Conservation (phyloP, 2,113 vertebrate genomes). For the Cephalopterus ornatus region DNA sequence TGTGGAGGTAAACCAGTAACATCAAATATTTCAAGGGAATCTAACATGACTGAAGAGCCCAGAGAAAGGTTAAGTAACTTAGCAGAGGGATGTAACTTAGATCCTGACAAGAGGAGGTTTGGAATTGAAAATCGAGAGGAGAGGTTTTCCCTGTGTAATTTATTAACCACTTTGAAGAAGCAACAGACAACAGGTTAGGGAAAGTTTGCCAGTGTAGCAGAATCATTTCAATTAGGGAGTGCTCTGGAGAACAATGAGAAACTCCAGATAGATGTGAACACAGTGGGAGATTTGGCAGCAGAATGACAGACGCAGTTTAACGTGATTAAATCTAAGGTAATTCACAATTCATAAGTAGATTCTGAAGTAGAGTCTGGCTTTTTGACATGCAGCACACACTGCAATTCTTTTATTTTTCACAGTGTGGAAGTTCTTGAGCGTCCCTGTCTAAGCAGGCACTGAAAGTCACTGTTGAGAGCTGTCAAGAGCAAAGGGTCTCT, state of each 20-base stretch:
- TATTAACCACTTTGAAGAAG: conserved; percentile 14
- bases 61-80: not conserved
- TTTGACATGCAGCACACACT: not conserved
- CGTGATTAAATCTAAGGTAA: conserved; percentile 27
- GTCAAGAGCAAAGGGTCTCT: not conserved
- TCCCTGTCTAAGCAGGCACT: not conserved
- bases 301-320: conserved; percentile 27
- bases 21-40: not conserved
- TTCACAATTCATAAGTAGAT: conserved; percentile 10
- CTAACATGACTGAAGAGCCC: not conserved
- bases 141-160: not conserved
- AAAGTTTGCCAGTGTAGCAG: conserved; percentile 25
- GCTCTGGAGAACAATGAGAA: conserved; percentile 35
- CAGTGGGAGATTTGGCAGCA: conserved; percentile 24
- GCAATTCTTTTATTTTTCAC: not conserved
- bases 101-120: not conserved
- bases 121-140: not conserved
- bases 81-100: not conserved
- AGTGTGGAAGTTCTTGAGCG: not conserved
- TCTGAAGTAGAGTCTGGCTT: not conserved
- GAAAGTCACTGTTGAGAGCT: not conserved
- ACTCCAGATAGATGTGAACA: conserved; percentile 8
- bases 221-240: conserved; percentile 50
- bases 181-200: not conserved
- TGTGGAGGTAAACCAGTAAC: not conserved